Conservation (phyloP, 1,140 invertebrate species). For the Drosophila funebris region DNA sequence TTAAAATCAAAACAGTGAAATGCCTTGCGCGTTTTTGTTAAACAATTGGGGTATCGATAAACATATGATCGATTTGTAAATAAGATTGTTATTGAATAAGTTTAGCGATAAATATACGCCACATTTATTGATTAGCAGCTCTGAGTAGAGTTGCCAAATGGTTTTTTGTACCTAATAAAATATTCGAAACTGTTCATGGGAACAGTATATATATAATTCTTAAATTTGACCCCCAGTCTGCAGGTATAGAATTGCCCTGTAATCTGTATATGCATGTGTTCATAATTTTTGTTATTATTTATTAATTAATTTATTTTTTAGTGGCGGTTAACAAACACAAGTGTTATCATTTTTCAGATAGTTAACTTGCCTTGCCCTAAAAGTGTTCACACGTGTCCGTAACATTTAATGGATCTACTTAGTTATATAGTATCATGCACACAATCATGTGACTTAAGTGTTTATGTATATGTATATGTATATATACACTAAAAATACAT, state of each 20-base stretch:
- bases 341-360: conserved; percentile 18
- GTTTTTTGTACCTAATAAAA: too few species aligned
- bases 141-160: too few species aligned
- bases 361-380: conserved; percentile 35
- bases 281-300: conserved; percentile 29
- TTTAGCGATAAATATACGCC: too few species aligned
- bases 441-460: neutral
- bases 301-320: conserved; percentile 27
- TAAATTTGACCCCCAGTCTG: neutral
- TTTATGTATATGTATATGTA: conserved; percentile 1
- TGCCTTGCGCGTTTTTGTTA: too few species aligned
- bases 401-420: conserved; percentile 45
- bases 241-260: too few species aligned
- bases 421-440: conserved; percentile 11
- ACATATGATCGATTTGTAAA: neutral
- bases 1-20: neutral
- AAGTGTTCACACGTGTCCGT: conserved; percentile 45
- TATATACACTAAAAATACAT: conserved; percentile 27
- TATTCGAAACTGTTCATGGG: too few species aligned
- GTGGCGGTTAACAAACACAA: conserved; percentile 43
- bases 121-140: too few species aligned
- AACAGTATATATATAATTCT: too few species aligned
- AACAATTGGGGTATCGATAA: neutral
- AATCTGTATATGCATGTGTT: neutral
- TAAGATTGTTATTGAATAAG: too few species aligned